Base-by-base conservation (phyloP, 2,113 vertebrate genomes). In the Poicephalus meyeri region DNA sequence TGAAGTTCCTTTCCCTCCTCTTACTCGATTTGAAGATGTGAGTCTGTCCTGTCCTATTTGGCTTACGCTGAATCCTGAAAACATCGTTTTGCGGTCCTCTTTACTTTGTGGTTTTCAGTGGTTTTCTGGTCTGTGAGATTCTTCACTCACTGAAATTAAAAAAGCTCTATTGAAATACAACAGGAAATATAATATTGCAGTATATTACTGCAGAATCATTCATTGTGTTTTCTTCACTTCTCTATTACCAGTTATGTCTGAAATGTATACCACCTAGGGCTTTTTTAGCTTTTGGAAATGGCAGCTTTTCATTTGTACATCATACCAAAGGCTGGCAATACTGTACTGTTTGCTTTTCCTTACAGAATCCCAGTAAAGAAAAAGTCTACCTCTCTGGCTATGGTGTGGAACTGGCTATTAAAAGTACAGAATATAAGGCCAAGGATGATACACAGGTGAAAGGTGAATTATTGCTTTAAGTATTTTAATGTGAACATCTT, bases 391-490 rank as follows among this genome's bases (percentile, higher is more conserved):
- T 99, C 74, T 99, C 99, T 37, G 99, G 99, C 46, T 99, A 99
- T 55, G 99, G 99, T 16, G 99, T 99, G 91, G 99, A 99, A 88
- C 97, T 99, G 96, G 99, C 99, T 81, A 99, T 99, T 96, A 99
- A 99, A 97, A 99, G 98, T 98, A 99, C 99, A 89, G 99, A 99
- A 95, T 99, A 99, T 96, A 99, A 99, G 95, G 99, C 99, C 80
- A 99, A 99, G 97, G 99, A 99, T 76, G 99, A 99, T 98, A 99
- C 99, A 41, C 99, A 99, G 98, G 99, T 99, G 97, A 99, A 99
- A 99, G 99, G 99, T 99, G 97, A 98, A 97, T 96, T 97, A 88
- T 26, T 90, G 11, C 50, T 88, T 90, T 14, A 70, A 84, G 2
- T 80, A 31, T 35, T 81, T 68, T 25, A 24, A 24, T 29, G 41